phyloP scores from a whole-genome alignment of 92 coral and sea anemone species.

The Anthopleura xanthogrammica region DNA sequence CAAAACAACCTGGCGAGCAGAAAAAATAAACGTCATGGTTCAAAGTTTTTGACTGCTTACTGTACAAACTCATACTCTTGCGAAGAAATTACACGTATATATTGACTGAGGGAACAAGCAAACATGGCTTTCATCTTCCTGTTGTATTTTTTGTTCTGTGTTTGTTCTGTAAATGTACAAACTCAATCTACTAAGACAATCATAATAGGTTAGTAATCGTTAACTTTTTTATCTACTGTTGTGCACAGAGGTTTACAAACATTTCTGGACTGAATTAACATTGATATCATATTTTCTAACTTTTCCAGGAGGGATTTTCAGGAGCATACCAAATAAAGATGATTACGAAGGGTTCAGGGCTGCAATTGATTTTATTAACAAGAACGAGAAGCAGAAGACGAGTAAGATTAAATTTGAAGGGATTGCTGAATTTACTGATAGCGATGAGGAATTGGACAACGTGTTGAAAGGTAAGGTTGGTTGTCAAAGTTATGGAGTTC shows the following conservation, averaged over 20 bases:
- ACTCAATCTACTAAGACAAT: not conserved
- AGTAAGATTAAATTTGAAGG: slow-evolving; percentile 7
- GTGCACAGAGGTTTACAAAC: not conserved
- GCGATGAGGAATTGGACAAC: slow-evolving; percentile 26
- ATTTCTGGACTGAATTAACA: not conserved
- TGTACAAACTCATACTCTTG: not conserved
- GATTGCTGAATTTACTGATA: slow-evolving; percentile 14
- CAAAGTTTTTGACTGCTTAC: not conserved
- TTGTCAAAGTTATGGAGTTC: not conserved
- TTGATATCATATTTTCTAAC: not conserved
- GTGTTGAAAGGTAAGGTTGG: slow-evolving; percentile 7
- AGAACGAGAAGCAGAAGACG: not conserved
- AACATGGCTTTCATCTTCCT: not conserved
- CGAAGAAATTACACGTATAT: not conserved
- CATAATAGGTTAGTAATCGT: not conserved
- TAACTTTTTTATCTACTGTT: not conserved
- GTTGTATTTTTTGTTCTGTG: not conserved
- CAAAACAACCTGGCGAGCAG: not conserved
- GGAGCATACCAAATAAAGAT: not conserved
- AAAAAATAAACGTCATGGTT: not conserved
- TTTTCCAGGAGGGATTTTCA: slow-evolving; percentile 15
- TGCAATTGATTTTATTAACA: slow-evolving; percentile 12
- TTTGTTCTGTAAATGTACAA: not conserved
- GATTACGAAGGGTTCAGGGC: slow-evolving; percentile 19
- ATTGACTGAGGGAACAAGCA: not conserved